Base-by-base conservation (phyloP, 2,888 invertebrate genomes). In the Polietes domitor region DNA sequence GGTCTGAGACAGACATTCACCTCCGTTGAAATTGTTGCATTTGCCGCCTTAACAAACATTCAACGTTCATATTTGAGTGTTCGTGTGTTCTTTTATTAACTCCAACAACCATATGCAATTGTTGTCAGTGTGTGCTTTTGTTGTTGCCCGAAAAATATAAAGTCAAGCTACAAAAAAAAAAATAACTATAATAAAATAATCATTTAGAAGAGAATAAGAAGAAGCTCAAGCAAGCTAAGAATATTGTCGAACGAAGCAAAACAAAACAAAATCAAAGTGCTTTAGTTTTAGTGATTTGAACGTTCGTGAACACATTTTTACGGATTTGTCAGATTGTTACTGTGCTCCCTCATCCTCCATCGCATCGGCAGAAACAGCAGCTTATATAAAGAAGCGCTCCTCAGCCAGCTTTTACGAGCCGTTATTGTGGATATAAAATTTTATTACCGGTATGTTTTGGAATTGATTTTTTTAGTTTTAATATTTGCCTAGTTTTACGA, bases 351-450 rank as follows among this genome's bases (percentile, higher is more conserved):
- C n/a, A n/a, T n/a, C n/a, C n/a, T 37, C 41, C 41, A 65, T n/a
- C 47, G n/a, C n/a, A n/a, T 2, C n/a, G 47, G 12, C 3, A 7
- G 37, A 7, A 32, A 32, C 37, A n/a, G 9, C 32, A 32, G 47
- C 12, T 47, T 47, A n/a, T 12, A 2, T 15, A 17, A 53, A 53
- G 21, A 4, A 53, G 53, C n/a, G 2, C n/a, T n/a, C n/a, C 21
- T 53, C 53, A 53, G 7, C 21, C 9, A 3, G 50, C 32, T 15
- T 61, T 61, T 61, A 61, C 32, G 53, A 65, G 68, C 68, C 68
- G 68, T 82, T 61, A 63, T 63, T 80, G 63, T 74, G 82, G 83
- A 80, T 80, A 79, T 80, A 77, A 77, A 74, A 77, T 74, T 83
- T 77, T 74, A 83, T 71, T 80, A 77, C 63, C 70, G 83, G 83